Conservation (phyloP, 2,797 vertebrate genomes). For the Argyrosomus regius region DNA sequence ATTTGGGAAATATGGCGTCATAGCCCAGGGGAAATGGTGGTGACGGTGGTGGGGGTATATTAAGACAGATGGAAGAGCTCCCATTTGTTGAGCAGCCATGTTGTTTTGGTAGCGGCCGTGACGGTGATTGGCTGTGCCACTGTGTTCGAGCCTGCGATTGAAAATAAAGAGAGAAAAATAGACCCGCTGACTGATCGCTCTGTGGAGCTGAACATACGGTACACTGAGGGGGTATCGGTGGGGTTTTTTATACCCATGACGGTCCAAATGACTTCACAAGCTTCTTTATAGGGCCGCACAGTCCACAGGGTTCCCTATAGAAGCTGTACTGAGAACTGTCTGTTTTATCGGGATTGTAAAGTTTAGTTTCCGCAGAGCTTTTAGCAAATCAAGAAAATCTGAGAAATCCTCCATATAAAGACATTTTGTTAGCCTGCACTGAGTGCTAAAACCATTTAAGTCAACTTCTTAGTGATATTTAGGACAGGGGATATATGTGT, state of each 20-base stretch:
- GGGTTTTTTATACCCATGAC: conserved; percentile 8
- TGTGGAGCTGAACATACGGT: not conserved
- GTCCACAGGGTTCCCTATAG: not conserved
- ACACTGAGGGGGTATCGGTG: conserved; percentile 1
- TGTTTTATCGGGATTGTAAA: not conserved
- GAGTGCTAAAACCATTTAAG: not conserved
- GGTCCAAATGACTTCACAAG: conserved; percentile 16
- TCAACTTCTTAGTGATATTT: too few species aligned
- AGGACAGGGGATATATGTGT: too few species aligned
- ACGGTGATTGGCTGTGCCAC: conserved; percentile 67
- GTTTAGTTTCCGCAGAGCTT: not conserved
- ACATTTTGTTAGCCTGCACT: not conserved
- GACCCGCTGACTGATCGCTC: conserved; percentile 71
- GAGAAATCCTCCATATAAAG: not conserved
- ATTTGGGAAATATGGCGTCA: conserved; percentile 70
- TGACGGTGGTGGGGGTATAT: conserved; percentile 4
- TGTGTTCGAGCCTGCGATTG: conserved; percentile 66
- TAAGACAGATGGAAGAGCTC: conserved; percentile 74
- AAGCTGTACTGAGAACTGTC: not conserved
- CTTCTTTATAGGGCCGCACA: not conserved
- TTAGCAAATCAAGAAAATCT: conserved; percentile 1
- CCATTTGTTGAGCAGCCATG: conserved; percentile 67
- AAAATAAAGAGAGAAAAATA: conserved; percentile 81
- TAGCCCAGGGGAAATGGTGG: conserved; percentile 49
- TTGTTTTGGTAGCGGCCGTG: conserved; percentile 64